These are phyloP conservation scores for Spodoptera exigua DNA, from an alignment of 2,888 invertebrate species.

Conservation along the genomic window DNA sequence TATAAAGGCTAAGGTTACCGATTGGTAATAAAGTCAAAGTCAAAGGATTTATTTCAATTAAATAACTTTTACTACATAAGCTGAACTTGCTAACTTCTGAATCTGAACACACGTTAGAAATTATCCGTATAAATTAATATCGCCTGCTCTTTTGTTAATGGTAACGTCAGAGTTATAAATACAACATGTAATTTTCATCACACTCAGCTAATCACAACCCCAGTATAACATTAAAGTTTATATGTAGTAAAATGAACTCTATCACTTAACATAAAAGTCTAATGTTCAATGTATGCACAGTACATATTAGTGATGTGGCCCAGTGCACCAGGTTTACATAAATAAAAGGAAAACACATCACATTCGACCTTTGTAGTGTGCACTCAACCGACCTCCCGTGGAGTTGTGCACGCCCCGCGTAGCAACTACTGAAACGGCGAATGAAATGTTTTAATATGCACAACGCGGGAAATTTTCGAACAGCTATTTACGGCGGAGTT, in stretches of 20 bases:
- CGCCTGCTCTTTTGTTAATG: neutral
- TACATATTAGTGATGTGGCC: slow-evolving; percentile 45
- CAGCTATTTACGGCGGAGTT: slow-evolving; percentile 64
- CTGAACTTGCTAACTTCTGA: too few species aligned
- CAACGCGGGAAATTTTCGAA: slow-evolving; percentile 70
- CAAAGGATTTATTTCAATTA: too few species aligned
- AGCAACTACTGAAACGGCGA: slow-evolving; percentile 77
- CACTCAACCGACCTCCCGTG: slow-evolving; percentile 79
- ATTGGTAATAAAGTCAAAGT: too few species aligned
- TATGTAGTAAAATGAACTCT: slow-evolving; percentile 17
- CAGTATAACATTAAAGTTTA: slow-evolving; percentile 16
- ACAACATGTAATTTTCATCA: slow-evolving; percentile 42
- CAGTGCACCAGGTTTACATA: slow-evolving; percentile 73
- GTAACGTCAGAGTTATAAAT: slow-evolving; percentile 23
- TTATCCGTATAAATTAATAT: slow-evolving; percentile 4
- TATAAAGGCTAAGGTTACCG: too few species aligned
- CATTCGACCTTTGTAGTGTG: slow-evolving; percentile 78
- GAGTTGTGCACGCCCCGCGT: slow-evolving; percentile 74
- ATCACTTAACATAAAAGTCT: neutral
- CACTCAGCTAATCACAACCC: slow-evolving; percentile 46
- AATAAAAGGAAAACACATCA: slow-evolving; percentile 80
- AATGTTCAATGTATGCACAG: slow-evolving; percentile 4
- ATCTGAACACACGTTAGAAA: neutral
- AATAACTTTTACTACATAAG: too few species aligned
- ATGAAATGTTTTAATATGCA: slow-evolving; percentile 78